Conservation (phyloP, 2,888 invertebrate genomes). For the Heliconius erato region DNA sequence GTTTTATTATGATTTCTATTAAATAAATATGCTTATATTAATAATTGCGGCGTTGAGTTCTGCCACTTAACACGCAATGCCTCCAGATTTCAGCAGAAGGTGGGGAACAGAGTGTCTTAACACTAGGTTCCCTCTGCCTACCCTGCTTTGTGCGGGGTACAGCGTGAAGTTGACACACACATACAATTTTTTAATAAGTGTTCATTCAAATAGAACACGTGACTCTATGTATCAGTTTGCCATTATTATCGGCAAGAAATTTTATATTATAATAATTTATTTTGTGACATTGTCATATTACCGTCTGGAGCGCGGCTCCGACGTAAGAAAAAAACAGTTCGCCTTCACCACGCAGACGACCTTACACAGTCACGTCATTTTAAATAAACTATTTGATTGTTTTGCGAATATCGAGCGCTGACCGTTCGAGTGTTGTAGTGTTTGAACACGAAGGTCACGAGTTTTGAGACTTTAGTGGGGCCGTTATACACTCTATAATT, state of each 20-base stretch:
- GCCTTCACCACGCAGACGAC: slow-evolving; percentile 38
- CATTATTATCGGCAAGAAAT: background rate
- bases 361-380: slow-evolving; percentile 46
- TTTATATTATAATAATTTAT: slow-evolving; percentile 1
- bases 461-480: slow-evolving; percentile 41
- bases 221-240: background rate
- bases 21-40: background rate
- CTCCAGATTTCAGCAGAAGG: no score
- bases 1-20: slow-evolving; percentile 13
- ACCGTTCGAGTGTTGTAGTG: slow-evolving; percentile 64
- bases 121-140: no score
- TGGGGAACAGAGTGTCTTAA: no score
- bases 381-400: slow-evolving; percentile 45
- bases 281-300: slow-evolving; percentile 6
- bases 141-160: no score
- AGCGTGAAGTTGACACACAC: no score
- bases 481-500: slow-evolving; percentile 38
- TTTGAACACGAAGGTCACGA: slow-evolving; percentile 73
- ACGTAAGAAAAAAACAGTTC: slow-evolving; percentile 37
- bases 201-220: background rate
- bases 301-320: slow-evolving; percentile 15
- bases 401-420: slow-evolving; percentile 57
- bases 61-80: no score
- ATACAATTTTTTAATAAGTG: background rate
- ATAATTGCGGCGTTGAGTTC: no score